Percentiles rank a stretch among this genome's conserved stretches.
Evolutionary conservation across 2,797 vertebrate genomes (phyloP).

Genomic region (Chaunax sp.): DNA sequence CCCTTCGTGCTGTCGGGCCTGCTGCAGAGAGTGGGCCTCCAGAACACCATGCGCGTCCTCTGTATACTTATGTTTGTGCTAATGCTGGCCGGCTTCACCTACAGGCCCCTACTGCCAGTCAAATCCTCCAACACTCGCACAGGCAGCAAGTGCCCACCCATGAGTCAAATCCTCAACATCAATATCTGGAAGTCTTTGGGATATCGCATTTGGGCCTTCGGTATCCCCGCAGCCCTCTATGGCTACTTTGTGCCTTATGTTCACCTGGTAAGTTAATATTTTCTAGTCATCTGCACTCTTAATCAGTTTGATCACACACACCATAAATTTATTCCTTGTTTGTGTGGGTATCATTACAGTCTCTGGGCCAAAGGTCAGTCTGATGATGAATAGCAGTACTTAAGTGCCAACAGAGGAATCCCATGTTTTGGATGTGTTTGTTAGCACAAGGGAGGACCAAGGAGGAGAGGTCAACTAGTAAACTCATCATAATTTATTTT

Average conservation of each 20-base stretch:
- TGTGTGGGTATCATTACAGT: not conserved
- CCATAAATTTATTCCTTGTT: not conserved
- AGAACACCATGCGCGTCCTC: constrained; percentile 87
- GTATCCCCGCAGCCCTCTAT: constrained; percentile 93
- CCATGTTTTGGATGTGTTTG: constrained; percentile 30
- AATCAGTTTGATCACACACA: too few relatives aligned
- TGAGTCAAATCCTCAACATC: constrained; percentile 88
- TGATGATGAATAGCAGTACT: constrained; percentile 19
- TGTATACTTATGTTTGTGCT: constrained; percentile 91
- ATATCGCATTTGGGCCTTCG: constrained; percentile 94
- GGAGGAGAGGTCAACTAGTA: constrained; percentile 19
- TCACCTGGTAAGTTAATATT: constrained; percentile 90
- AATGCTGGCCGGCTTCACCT: constrained; percentile 92
- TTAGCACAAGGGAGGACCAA: constrained; percentile 1
- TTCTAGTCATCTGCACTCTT: too few relatives aligned
- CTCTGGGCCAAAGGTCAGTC: constrained; percentile 10
- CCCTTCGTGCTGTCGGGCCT: constrained; percentile 86
- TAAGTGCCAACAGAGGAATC: constrained; percentile 19
- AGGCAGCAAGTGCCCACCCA: constrained; percentile 70
- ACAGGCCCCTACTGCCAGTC: constrained; percentile 85
- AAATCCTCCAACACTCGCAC: constrained; percentile 61
- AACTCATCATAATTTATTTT: constrained; percentile 47
- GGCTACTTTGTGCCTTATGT: constrained; percentile 98
- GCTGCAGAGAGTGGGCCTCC: constrained; percentile 76
- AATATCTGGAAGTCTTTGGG: constrained; percentile 91